Evolutionary conservation across 1,140 invertebrate species (phyloP), one percentile per base, ranked within the genome.

Genomic region (Camponotus floridanus): DNA sequence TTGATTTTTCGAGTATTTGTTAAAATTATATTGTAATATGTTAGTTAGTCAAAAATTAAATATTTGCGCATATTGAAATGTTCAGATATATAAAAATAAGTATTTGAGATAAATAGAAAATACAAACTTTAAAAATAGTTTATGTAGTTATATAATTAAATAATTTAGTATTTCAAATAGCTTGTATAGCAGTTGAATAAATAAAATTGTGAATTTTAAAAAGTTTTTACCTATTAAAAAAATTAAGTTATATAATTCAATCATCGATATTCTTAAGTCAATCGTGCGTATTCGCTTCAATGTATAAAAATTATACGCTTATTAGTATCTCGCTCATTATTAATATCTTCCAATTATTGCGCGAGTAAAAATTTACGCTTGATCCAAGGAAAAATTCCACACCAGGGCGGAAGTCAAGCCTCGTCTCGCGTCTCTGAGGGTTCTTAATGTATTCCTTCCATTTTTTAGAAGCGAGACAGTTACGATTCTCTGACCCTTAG

Each of bases 371-470:
- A 13, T 81, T 81, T 73, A 18, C 55, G 26, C 79, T 15, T 8
- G 67, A 36, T 62, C 18, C 26, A 36, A 74, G 45, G 15, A 83
- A 74, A 61, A 73, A 59, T 71, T 8, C 51, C 31, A 39, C 39
- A 21, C 79, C 18, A 62, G 45, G 31, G 13, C 88, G 86, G 88
- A 91, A 86, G 48, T 88, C 88, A 64, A 78, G 88, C 67, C 80
- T 80, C 87, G 86, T 83, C 57, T 39, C 83, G 78, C 65, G 67
- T 39, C n/a, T 78, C 80, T 76, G 76, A 76, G 76, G 70, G 76
- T 90, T 87, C 89, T 90, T 88, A 90, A 91, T 91, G 78, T 91
- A 91, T 90, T 91, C 87, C 62, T 80, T 76, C 78, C 86, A 90
- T 90, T 90, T 90, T 90, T 90, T 87, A 87, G 67, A 83, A 76